These are phyloP conservation scores for Leptopilina clavipes DNA, from an alignment of 1,140 invertebrate species.

Conservation along the genomic window DNA sequence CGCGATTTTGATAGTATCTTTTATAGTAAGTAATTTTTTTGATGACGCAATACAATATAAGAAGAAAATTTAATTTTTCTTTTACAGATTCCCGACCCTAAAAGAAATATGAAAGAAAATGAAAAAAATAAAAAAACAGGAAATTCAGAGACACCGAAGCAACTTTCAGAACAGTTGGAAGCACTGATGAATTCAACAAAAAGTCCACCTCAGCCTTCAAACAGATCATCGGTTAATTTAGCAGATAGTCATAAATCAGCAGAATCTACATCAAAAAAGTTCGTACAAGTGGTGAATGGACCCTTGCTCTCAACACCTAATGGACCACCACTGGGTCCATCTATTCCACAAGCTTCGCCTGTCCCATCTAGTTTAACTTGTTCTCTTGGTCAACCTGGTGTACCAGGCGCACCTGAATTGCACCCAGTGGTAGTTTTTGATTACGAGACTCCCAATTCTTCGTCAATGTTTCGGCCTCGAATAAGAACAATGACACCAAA, in stretches of 20 bases:
- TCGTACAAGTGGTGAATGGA: constrained; percentile 42
- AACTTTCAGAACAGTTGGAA: constrained; percentile 62
- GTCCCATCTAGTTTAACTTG: constrained; percentile 12
- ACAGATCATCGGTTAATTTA: constrained; percentile 39
- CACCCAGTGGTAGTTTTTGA: constrained; percentile 55
- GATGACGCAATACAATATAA: too few species aligned
- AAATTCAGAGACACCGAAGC: constrained; percentile 52
- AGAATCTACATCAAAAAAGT: constrained; percentile 10
- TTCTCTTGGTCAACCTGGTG: too few species aligned
- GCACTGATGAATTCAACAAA: constrained; percentile 56
- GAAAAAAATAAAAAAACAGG: not conserved
- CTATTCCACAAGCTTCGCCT: constrained; percentile 47
- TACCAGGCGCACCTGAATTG: constrained; percentile 40
- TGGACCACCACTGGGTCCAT: constrained; percentile 30
- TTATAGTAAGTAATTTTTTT: too few species aligned
- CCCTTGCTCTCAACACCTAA: constrained; percentile 39
- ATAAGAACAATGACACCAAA: constrained; percentile 42
- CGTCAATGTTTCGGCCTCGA: constrained; percentile 57
- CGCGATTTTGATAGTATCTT: too few species aligned
- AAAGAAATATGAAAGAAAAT: not conserved
- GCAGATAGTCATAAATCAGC: constrained; percentile 45
- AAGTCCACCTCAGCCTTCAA: not conserved
- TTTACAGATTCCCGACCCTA: not conserved
- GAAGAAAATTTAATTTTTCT: not conserved
- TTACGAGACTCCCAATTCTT: constrained; percentile 54